Conservation (phyloP, 2,888 invertebrate genomes). For the Tetrapedia diversipes region DNA sequence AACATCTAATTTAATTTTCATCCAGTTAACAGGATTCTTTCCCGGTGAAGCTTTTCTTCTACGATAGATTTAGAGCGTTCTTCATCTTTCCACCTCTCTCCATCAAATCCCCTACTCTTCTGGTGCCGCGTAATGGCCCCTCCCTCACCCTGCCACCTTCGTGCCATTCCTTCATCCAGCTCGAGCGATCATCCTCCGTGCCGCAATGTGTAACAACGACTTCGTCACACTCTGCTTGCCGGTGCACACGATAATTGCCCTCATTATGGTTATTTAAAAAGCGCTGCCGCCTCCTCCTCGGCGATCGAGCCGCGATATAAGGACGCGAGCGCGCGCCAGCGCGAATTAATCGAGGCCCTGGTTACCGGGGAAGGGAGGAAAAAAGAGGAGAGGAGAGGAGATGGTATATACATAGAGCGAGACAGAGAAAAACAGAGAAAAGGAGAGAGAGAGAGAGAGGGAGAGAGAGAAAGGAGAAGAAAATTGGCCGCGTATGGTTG, state of each 20-base stretch:
- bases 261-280: slow-evolving; percentile 82
- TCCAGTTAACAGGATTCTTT: too few relatives aligned
- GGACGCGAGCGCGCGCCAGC: slow-evolving; percentile 58
- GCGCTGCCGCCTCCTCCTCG: slow-evolving; percentile 62
- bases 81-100: background rate
- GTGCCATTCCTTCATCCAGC: slow-evolving; percentile 45
- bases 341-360: slow-evolving; percentile 64
- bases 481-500: slow-evolving; percentile 36
- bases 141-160: background rate
- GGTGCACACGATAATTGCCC: slow-evolving; percentile 81
- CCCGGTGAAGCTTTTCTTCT: too few relatives aligned
- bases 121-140: too few relatives aligned
- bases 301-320: slow-evolving; percentile 67
- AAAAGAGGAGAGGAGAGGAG: background rate
- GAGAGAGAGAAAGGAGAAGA: slow-evolving; percentile 4
- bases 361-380: slow-evolving; percentile 4
- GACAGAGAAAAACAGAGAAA: slow-evolving; percentile 16
- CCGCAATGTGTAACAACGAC: slow-evolving; percentile 78
- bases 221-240: slow-evolving; percentile 81
- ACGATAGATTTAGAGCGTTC: too few relatives aligned
- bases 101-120: background rate
- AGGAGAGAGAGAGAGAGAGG: slow-evolving; percentile 11
- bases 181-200: slow-evolving; percentile 67
- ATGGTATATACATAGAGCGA: too few relatives aligned
- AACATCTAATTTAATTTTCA: too few relatives aligned